Evolutionary conservation across 2,113 vertebrate genomes (phyloP).

Genomic region (Rhizomys pruinosus): DNA sequence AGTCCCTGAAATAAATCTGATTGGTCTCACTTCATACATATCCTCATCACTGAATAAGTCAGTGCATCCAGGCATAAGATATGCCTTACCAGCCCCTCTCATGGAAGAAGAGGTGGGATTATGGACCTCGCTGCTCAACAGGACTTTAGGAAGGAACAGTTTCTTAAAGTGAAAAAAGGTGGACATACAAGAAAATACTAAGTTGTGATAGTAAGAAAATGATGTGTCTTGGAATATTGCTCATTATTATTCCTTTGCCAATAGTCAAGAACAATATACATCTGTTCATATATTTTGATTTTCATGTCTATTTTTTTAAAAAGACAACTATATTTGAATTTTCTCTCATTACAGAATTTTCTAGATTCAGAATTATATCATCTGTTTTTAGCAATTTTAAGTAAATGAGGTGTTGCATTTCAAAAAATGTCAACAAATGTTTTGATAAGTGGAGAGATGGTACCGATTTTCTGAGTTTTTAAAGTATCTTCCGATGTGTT

Average conservation of each 20-base stretch:
- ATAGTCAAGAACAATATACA: neutral
- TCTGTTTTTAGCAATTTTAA: neutral
- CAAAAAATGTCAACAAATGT: neutral
- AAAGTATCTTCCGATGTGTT: neutral
- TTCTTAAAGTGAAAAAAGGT: slow-evolving; percentile 15
- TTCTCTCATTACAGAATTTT: neutral
- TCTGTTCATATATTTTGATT: neutral
- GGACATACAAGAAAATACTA: neutral
- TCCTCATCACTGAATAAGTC: neutral
- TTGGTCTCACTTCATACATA: neutral
- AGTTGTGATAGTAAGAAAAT: neutral
- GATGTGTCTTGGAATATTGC: neutral
- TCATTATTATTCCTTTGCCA: neutral
- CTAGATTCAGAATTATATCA: neutral
- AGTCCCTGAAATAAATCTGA: neutral
- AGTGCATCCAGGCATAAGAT: neutral
- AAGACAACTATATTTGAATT: neutral
- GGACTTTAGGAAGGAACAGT: neutral
- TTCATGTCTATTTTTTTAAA: neutral
- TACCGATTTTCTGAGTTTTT: neutral
- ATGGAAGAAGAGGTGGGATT: neutral
- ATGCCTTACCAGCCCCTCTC: neutral
- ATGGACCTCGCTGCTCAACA: neutral
- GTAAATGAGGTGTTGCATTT: neutral
- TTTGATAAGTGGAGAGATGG: neutral